Evolutionary conservation across 2,888 invertebrate genomes (phyloP).

Genomic region (Tenthredo livida): DNA sequence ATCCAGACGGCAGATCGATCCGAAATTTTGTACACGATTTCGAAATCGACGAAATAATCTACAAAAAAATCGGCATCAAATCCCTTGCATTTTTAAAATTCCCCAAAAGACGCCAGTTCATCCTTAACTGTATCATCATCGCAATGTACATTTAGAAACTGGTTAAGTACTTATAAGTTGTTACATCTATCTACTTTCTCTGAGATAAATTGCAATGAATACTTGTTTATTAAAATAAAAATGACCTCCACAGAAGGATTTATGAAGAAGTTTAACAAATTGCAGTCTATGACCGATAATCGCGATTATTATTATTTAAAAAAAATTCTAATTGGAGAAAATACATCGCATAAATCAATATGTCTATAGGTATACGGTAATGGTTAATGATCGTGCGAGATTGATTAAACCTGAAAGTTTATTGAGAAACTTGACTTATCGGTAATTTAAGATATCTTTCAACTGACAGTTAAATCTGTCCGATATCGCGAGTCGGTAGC

Average conservation of each 20-base stretch:
- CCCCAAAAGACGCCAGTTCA: no score
- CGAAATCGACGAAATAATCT: no score
- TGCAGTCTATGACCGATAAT: slow-evolving; percentile 4
- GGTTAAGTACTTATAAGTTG: background rate
- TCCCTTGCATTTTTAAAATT: no score
- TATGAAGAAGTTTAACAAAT: slow-evolving; percentile 8
- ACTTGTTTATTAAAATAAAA: background rate
- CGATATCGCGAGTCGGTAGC: background rate
- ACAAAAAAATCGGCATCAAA: no score
- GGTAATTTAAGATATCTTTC: background rate
- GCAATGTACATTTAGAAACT: background rate
- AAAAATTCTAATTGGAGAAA: slow-evolving; percentile 29
- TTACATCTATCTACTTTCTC: background rate
- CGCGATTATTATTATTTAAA: background rate
- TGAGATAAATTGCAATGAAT: background rate
- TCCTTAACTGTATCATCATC: background rate
- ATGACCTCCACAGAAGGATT: background rate
- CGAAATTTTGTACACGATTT: no score
- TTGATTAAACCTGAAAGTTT: background rate
- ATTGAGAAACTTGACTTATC: background rate
- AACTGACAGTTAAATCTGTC: background rate
- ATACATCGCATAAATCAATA: slow-evolving; percentile 8
- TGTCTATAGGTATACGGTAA: background rate
- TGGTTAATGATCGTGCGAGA: slow-evolving; percentile 6
- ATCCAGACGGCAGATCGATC: no score